phyloP scores from a whole-genome alignment of 2,797 vertebrate species.

The Leptoclinus maculatus region DNA sequence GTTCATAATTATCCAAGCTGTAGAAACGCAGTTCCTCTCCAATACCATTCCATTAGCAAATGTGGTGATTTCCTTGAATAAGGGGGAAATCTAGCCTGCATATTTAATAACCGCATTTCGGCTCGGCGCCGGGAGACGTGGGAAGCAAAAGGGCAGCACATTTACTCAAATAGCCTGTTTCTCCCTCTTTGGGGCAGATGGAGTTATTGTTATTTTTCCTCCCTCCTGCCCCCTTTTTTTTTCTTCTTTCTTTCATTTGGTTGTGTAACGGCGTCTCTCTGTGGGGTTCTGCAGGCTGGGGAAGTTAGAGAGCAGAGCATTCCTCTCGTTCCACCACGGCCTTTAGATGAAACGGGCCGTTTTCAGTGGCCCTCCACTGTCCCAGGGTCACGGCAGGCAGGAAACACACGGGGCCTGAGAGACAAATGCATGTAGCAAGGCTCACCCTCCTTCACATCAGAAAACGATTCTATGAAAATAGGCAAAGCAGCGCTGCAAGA shows the following conservation, averaged over 20 bases:
- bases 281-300: conserved; percentile 60
- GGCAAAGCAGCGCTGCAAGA: conserved; percentile 14
- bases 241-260: conserved; percentile 52
- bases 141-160: conserved; percentile 59
- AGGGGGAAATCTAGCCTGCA: conserved; percentile 57
- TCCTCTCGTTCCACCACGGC: conserved; percentile 69
- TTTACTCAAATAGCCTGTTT: conserved; percentile 62
- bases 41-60: conserved; percentile 71
- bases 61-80: conserved; percentile 75
- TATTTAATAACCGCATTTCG: conserved; percentile 72
- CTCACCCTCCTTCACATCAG: conserved; percentile 25
- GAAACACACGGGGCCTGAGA: conserved; percentile 25
- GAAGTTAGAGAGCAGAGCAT: conserved; percentile 69
- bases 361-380: conserved; percentile 48
- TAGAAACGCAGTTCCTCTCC: conserved; percentile 63
- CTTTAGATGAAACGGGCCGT: conserved; percentile 55
- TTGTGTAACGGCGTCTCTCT: conserved; percentile 67
- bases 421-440: conserved; percentile 19
- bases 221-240: conserved; percentile 20
- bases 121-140: conserved; percentile 40
- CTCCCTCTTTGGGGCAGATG: conserved; percentile 56
- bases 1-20: conserved; percentile 74
- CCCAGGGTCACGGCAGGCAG: conserved; percentile 47
- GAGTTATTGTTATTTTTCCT: conserved; percentile 69
- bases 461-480: conserved; percentile 36